phyloP scores from a whole-genome alignment of 2,797 vertebrate species.

The Eulemur coronatus region DNA sequence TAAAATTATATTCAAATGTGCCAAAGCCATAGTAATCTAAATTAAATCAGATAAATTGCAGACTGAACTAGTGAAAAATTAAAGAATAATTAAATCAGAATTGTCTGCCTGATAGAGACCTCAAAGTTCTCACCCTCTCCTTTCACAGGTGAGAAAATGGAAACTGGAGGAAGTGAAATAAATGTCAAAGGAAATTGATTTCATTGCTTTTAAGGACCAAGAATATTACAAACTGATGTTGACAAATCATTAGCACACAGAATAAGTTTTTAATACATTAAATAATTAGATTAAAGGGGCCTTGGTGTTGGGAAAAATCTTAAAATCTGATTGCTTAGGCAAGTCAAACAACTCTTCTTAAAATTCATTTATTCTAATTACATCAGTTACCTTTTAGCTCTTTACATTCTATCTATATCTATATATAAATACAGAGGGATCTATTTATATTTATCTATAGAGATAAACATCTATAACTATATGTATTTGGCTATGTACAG shows the following conservation, averaged over 20 bases:
- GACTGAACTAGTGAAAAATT: slow-evolving; percentile 38
- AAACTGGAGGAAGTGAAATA: neutral
- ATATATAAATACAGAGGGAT: neutral
- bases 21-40: neutral
- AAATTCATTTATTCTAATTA: slow-evolving; percentile 19
- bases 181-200: slow-evolving; percentile 15
- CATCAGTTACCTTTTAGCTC: neutral
- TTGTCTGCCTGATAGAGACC: slow-evolving; percentile 45
- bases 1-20: slow-evolving; percentile 45
- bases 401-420: neutral
- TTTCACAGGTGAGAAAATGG: slow-evolving; percentile 19
- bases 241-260: neutral
- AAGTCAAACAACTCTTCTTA: neutral
- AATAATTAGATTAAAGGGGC: neutral
- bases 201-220: neutral
- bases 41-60: slow-evolving; percentile 32
- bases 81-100: slow-evolving; percentile 40
- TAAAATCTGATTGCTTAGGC: neutral
- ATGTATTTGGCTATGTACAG: neutral
- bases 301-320: neutral
- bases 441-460: neutral
- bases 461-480: neutral
- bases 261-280: neutral
- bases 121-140: neutral
- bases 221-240: neutral